Evolutionary conservation across 2,113 vertebrate species (phyloP), one percentile per base, ranked within the genome.

Genomic region (Microcebus murinus): DNA sequence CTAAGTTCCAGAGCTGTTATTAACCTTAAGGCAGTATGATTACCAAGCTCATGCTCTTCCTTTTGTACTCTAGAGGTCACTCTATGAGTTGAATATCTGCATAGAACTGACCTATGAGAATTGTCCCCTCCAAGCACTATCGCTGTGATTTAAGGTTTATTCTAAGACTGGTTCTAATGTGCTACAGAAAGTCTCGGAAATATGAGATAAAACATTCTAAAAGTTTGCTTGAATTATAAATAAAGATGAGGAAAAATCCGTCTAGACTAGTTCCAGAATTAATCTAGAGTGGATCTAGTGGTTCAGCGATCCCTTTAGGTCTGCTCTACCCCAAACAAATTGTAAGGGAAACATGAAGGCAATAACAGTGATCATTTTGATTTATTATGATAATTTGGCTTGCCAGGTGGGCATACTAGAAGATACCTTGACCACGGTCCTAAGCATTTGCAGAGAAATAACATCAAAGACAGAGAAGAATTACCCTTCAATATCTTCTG

Each of bases 381-480:
- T 39, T 92, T 48, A 36, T 48, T 68, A n/a, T 11, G 25, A 4
- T 63, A 79, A 82, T 67, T 6, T 61, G 8, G n/a, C 55, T 79
- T 77, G 2, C n/a, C 29, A 79, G 12, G 9, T 74, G 23, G 74
- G 7, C 18, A 45, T 50, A 52, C 12, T 21, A 48, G 48, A 10
- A 48, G 10, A 42, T 79, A 89, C 21, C 27, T 76, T 42, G 48
- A 7, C 39, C 29, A 77, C 36, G 39, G 6, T 42, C 8, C 84
- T 59, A 88, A 91, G 39, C 45, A 70, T 87, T 93, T 59, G 1
- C 59, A 93, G 50, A 96, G 42, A 4, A 74, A 65, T 67, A 55
- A 95, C 45, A 42, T 68, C 61, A 96, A 95, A 74, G 36, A 70
- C 21, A 90, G 63, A 71, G 84, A 92, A 57, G 15, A 87, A 92